Evolutionary conservation across 2,797 vertebrate species (phyloP).

Genomic region (Parauchenoglanis punctatus): DNA sequence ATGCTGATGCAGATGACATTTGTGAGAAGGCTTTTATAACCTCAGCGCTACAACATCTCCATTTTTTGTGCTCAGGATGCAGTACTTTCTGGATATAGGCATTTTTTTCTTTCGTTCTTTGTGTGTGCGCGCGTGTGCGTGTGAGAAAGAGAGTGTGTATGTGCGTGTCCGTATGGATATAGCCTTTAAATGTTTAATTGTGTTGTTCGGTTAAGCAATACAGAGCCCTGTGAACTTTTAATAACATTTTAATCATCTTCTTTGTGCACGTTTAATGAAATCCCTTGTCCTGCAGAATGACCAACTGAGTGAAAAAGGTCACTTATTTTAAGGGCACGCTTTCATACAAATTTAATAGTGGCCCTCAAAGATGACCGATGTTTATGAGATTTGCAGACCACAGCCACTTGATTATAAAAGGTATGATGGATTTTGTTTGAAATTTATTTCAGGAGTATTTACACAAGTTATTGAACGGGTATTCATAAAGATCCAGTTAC

Average conservation of each 20-base stretch:
- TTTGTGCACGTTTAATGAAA: conserved; percentile 41
- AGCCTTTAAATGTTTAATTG: conserved; percentile 46
- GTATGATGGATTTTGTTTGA: background rate
- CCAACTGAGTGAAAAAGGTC: background rate
- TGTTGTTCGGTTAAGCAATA: conserved; percentile 42
- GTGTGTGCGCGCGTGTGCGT: background rate
- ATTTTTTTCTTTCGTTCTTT: background rate
- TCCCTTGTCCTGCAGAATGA: background rate
- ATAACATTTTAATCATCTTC: conserved; percentile 45
- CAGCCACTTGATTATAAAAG: background rate
- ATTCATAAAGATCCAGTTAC: background rate
- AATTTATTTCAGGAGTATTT: no score
- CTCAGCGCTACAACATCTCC: conserved; percentile 44
- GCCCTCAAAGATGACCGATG: background rate
- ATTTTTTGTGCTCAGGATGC: conserved; percentile 31
- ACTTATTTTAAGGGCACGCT: conserved; percentile 4
- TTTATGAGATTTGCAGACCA: background rate
- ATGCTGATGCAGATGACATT: conserved; percentile 62
- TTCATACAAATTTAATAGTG: background rate
- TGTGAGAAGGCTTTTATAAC: conserved; percentile 47
- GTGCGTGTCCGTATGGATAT: background rate
- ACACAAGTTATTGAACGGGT: background rate
- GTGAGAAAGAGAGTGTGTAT: background rate
- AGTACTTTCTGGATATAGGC: conserved; percentile 48
- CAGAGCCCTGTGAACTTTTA: conserved; percentile 32